Conservation (phyloP, 2,888 invertebrate genomes). For the Dynastes hyllus region DNA sequence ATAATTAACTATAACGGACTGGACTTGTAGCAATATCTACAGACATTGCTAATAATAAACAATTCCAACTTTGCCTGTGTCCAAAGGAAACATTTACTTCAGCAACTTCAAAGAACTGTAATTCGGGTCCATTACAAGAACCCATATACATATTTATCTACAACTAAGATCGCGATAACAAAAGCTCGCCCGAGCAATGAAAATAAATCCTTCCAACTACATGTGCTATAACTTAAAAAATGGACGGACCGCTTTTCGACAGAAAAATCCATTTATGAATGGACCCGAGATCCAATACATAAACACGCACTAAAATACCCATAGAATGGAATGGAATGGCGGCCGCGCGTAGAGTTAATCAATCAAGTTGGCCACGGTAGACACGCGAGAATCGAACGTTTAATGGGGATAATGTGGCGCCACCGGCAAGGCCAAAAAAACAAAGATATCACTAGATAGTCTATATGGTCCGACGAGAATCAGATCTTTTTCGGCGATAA, state of each 20-base stretch:
- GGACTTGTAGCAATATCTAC: too few species aligned
- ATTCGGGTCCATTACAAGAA: background rate
- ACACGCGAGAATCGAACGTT: constrained; percentile 58
- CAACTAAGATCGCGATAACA: background rate
- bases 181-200: constrained; percentile 14
- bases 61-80: too few species aligned
- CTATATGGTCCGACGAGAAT: constrained; percentile 62
- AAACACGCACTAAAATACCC: constrained; percentile 30
- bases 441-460: constrained; percentile 69
- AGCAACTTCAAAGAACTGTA: background rate
- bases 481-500: constrained; percentile 67
- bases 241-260: constrained; percentile 15
- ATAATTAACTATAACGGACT: too few species aligned
- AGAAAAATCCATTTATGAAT: constrained; percentile 50
- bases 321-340: constrained; percentile 16
- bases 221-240: background rate
- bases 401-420: constrained; percentile 70
- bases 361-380: constrained; percentile 51
- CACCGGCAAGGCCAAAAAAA: constrained; percentile 66
- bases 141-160: background rate
- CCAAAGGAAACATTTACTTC: background rate
- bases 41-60: too few species aligned
- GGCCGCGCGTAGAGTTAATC: constrained; percentile 48
- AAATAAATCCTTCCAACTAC: constrained; percentile 23
- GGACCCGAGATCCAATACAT: constrained; percentile 27